phyloP scores from a whole-genome alignment of 2,797 vertebrate genomes.

The Poecilia gillii region DNA sequence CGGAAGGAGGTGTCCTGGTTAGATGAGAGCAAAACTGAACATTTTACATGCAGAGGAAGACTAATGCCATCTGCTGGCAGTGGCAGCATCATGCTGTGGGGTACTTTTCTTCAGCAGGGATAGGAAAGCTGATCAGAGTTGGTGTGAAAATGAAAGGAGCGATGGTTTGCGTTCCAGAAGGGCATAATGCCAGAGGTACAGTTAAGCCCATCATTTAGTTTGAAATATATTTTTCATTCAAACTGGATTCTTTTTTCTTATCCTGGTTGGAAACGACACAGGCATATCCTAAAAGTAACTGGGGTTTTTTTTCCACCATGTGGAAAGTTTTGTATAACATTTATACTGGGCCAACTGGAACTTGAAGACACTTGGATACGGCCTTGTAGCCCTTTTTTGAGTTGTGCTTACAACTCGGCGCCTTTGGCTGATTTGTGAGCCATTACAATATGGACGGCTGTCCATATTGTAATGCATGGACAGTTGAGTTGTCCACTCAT shows the following conservation, averaged over 20 bases:
- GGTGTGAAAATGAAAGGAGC: neutral
- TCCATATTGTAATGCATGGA: too few species aligned
- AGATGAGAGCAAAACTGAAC: neutral
- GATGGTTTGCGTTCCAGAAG: neutral
- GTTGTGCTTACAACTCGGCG: neutral
- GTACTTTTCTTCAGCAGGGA: neutral
- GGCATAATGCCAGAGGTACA: neutral
- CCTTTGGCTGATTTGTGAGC: too few species aligned
- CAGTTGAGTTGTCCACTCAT: neutral
- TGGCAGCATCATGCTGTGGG: neutral
- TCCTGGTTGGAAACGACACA: neutral
- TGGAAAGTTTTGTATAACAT: neutral
- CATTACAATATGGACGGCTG: too few species aligned
- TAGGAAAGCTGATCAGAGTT: neutral
- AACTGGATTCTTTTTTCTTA: neutral
- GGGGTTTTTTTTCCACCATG: neutral
- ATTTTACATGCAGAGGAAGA: neutral
- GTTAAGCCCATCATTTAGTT: neutral
- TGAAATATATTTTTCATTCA: neutral
- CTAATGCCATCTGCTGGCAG: neutral
- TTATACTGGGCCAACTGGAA: neutral
- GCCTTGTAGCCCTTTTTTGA: neutral
- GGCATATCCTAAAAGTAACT: neutral
- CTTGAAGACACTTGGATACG: neutral
- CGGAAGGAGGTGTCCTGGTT: neutral